Evolutionary conservation across 2,888 invertebrate genomes (phyloP), one percentile per base, ranked within the genome.

Genomic region (Nycteola revayana): DNA sequence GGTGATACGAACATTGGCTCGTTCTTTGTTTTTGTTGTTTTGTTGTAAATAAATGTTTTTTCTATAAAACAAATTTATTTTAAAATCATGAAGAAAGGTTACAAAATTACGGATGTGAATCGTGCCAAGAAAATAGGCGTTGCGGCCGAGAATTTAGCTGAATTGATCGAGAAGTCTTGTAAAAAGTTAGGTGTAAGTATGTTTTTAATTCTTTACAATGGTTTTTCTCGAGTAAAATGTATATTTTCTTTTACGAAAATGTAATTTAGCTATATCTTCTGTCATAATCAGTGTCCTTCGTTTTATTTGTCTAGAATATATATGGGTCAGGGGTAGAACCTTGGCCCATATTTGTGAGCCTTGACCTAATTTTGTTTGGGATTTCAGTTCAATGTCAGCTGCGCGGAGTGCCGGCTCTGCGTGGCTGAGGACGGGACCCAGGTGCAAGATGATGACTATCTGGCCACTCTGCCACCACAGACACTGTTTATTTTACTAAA

Each of bases 381-480:
- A 62, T 83, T 80, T 56, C 69, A 86, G 83, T 87, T 90, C 75
- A 83, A 82, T 77, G 84, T 85, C 74, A 79, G 73, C 46, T 74
- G 85, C 66, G 74, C 79, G 44, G 78, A 79, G 27, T 88, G 90
- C 59, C 82, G 89, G 36, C 76, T 92, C 22, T 91, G 84, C 69
- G 84, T 92, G 42, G 90, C 92, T 10, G 86, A 90, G 50, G 94
- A 95, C 75, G 94, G 94, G 30, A 93, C 93, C 17, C 85, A 91
- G 52, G 91, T 95, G 9, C 91, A 92, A 25, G 94, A 93, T 56
- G 94, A 96, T 52, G 94, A 94, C 18, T 96, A 95, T 70, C 92
- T 96, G 58, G 78, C 87, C 44, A 94, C 94, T 0, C 66, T 96
- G 32, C 92, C 94, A 28, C 80, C 94, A 0, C 96, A 96, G 72